These are phyloP conservation scores for Leucozona laternaria DNA, from an alignment of 2,888 invertebrate genomes.

Conservation along the genomic window DNA sequence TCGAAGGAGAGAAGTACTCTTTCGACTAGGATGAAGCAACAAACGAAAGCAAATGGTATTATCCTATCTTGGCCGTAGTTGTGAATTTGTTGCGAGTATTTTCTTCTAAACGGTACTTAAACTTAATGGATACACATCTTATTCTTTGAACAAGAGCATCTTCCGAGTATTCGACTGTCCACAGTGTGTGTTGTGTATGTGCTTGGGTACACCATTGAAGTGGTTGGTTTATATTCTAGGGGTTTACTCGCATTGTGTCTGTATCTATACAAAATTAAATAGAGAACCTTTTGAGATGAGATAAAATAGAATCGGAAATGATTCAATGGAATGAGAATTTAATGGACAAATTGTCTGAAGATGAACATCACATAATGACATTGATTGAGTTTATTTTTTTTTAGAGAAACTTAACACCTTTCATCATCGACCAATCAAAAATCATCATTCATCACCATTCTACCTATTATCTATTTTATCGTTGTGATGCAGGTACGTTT, in stretches of 20 bases:
- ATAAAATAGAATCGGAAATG: constrained; percentile 38
- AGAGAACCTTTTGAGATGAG: constrained; percentile 29
- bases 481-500: background rate
- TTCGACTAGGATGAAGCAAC: constrained; percentile 15
- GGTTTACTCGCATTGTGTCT: constrained; percentile 28
- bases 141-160: constrained; percentile 38
- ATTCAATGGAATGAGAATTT: constrained; percentile 30
- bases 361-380: constrained; percentile 20
- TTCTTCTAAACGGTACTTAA: constrained; percentile 52
- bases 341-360: constrained; percentile 55
- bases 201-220: constrained; percentile 51
- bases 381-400: constrained; percentile 39
- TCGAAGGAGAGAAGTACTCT: constrained; percentile 23
- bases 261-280: constrained; percentile 38
- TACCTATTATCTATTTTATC: background rate
- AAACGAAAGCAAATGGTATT: constrained; percentile 52
- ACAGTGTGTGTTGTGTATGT: constrained; percentile 45
- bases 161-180: constrained; percentile 40
- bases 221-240: constrained; percentile 32
- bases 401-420: constrained; percentile 55
- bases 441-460: constrained; percentile 13
- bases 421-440: constrained; percentile 62
- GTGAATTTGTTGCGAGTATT: constrained; percentile 10
- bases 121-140: constrained; percentile 67
- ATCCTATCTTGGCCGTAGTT: constrained; percentile 6